Evolutionary conservation across 2,888 invertebrate species (phyloP), one percentile per base, ranked within the genome.

Genomic region (Andrena bicolor): DNA sequence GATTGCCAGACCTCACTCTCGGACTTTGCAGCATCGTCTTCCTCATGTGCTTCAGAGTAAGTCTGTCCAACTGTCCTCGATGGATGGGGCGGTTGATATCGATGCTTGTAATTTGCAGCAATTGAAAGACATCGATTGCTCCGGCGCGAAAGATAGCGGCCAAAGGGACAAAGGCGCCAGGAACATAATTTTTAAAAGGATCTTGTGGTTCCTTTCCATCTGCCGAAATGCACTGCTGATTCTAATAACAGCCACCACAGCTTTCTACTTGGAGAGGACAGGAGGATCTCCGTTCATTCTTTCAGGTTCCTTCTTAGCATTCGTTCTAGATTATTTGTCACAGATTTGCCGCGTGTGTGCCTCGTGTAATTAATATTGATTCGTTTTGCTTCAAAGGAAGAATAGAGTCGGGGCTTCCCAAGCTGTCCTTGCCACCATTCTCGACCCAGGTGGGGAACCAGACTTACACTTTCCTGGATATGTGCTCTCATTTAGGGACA

Each of bases 201-300:
- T 94, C 3, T 92, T 97, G 16, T 97, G 97, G 97, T 95, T 97
- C 83, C 87, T 97, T 28, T 96, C 97, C 13, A 97, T 97, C 86
- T 95, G 96, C 1, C 95, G 97, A 84, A 98, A 98, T 94, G 97
- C 97, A 20, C 92, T 98, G 20, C 95, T 97, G 48, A 97, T 98
- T 35, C 92, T 97, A 56, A 93, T 95, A 16, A 95, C 96, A 10
- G 95, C 96, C 0, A 83, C 95, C 1, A 91, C 96, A 84, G 96
- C 97, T 0, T 97, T 92, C 8, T 90, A 92, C 56, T 70, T 91
- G 58, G 86, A 91, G 58, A 72, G 78, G 3, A 53, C 48, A 16
- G 95, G 95, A 82, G 93, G 94, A 0, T 95, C 95, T 20, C 96
- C 97, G 2, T 96, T 97, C 92, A 94, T 95, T 58, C 88, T 91